These are phyloP conservation scores for Blera fallax DNA, from an alignment of 2,888 invertebrate species.

Conservation along the genomic window DNA sequence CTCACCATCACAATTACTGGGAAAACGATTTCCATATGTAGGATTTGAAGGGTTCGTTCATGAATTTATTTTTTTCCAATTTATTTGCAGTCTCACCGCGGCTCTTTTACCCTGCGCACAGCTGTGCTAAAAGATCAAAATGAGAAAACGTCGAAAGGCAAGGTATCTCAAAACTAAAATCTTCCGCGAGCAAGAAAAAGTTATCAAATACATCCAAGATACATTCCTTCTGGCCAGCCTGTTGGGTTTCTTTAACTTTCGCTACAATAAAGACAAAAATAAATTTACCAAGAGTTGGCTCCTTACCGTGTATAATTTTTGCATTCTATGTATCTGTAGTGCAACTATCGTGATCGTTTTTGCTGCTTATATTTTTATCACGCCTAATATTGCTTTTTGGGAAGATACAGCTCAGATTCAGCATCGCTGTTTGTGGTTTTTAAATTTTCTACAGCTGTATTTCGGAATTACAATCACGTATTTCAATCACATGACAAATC, in stretches of 20 bases:
- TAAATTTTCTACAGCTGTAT: neutral
- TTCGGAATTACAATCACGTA: neutral
- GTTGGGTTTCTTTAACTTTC: neutral
- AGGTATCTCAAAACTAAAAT: too few relatives aligned
- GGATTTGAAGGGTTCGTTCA: too few relatives aligned
- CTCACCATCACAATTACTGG: too few relatives aligned
- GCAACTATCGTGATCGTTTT: neutral
- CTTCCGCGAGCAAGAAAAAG: neutral
- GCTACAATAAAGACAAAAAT: neutral
- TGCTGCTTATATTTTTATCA: neutral
- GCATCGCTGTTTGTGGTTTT: neutral
- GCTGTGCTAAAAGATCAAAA: too few relatives aligned
- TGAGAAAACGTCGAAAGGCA: too few relatives aligned
- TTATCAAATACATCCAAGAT: neutral
- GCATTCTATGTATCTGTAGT: neutral
- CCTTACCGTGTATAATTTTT: neutral
- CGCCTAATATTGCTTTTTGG: neutral
- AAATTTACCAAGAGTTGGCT: neutral
- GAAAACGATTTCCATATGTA: too few relatives aligned
- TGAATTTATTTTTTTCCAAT: too few relatives aligned
- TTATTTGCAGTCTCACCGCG: too few relatives aligned
- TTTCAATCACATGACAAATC: neutral
- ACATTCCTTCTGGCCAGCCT: neutral
- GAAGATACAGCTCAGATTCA: neutral
- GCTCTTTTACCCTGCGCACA: too few relatives aligned